Evolutionary conservation across 2,113 vertebrate genomes (phyloP).

Genomic region (Megaceryle torquata): DNA sequence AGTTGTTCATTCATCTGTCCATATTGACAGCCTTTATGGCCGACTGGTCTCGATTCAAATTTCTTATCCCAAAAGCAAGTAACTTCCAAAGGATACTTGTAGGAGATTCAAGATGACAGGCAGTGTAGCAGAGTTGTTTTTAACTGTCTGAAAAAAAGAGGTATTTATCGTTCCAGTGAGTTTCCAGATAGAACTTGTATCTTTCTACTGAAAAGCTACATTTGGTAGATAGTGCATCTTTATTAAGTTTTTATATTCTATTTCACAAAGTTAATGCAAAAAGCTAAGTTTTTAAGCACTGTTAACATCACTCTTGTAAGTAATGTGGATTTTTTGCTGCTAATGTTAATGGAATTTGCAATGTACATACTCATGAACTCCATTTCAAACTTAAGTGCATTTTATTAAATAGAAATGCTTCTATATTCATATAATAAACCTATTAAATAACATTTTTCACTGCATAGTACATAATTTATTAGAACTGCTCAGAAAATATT

Average conservation of each 20-base stretch:
- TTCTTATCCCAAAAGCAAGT: not conserved
- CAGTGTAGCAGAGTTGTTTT: not conserved
- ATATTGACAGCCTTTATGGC: not conserved
- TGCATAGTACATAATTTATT: not conserved
- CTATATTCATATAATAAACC: not conserved
- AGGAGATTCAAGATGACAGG: conserved; percentile 5
- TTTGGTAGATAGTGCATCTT: not conserved
- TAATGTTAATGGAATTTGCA: not conserved
- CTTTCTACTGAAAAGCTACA: not conserved
- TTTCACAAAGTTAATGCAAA: not conserved
- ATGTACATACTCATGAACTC: not conserved
- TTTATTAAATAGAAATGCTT: not conserved
- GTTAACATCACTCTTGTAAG: not conserved
- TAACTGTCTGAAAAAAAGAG: not conserved
- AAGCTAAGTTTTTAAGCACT: not conserved
- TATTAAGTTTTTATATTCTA: not conserved
- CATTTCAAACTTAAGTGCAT: not conserved
- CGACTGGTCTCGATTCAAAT: not conserved
- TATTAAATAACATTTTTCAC: not conserved
- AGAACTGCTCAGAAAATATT: not conserved
- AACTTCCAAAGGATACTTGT: not conserved
- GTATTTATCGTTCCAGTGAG: not conserved
- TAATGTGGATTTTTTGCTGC: not conserved
- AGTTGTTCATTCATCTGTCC: not conserved
- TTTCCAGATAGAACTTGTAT: not conserved